phyloP scores from a whole-genome alignment of 2,888 invertebrate species.

The Drosophila ezoana region DNA sequence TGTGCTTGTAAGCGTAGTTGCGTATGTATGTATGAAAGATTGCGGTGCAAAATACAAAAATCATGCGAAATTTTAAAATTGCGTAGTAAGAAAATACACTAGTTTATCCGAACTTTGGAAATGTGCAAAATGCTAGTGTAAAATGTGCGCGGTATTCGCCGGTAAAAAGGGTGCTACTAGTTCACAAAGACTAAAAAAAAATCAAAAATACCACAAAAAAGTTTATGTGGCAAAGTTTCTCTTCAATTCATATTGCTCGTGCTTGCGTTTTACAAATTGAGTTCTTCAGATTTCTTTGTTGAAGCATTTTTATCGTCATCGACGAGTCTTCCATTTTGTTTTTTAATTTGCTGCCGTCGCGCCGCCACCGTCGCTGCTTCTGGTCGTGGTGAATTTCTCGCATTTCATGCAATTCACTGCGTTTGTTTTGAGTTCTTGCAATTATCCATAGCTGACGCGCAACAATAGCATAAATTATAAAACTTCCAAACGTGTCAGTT shows the following conservation, averaged over 20 bases:
- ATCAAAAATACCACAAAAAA: not conserved
- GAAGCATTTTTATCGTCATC: constrained; percentile 72
- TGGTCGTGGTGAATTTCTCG: constrained; percentile 75
- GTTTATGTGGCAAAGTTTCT: constrained; percentile 42
- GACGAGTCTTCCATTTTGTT: constrained; percentile 82
- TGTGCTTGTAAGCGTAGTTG: constrained; percentile 47
- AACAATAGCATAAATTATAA: constrained; percentile 2
- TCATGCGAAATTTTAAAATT: constrained; percentile 73
- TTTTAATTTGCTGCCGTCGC: constrained; percentile 51
- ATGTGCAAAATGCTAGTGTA: constrained; percentile 17
- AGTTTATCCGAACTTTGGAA: constrained; percentile 34
- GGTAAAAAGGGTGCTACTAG: constrained; percentile 15
- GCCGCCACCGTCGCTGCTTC: constrained; percentile 42
- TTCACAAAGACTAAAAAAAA: not conserved
- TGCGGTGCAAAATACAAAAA: constrained; percentile 80
- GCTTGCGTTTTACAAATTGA: constrained; percentile 41
- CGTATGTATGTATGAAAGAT: constrained; percentile 60
- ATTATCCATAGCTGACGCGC: constrained; percentile 10
- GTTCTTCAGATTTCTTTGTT: constrained; percentile 73
- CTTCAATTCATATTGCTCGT: constrained; percentile 17
- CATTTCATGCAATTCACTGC: constrained; percentile 64
- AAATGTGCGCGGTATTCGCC: constrained; percentile 26
- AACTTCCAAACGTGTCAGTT: constrained; percentile 9
- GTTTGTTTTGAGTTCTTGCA: constrained; percentile 47
- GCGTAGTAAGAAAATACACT: constrained; percentile 63